Evolutionary conservation across 2,888 invertebrate species (phyloP).

Genomic region (Chironomus riparius): DNA sequence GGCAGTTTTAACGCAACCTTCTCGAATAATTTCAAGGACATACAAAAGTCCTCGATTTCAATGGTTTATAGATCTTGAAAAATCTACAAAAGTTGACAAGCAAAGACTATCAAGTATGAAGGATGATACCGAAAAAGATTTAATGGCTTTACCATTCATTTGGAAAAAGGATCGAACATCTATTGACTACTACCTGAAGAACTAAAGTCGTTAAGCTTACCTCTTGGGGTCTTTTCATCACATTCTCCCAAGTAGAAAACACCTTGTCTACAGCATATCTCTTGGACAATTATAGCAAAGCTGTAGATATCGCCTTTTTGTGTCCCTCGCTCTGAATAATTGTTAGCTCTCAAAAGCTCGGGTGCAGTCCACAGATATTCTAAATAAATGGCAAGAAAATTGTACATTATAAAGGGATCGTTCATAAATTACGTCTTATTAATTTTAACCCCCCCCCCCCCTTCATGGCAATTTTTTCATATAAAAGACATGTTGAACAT

Average conservation of each 20-base stretch:
- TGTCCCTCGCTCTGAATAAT: conserved; percentile 60
- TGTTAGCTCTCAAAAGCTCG: conserved; percentile 65
- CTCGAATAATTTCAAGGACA: neutral
- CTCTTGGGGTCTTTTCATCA: conserved; percentile 57
- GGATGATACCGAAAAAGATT: neutral
- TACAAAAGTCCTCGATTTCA: neutral
- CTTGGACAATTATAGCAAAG: conserved; percentile 88
- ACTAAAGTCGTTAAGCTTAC: conserved; percentile 44
- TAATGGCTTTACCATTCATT: neutral
- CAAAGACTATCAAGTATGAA: neutral
- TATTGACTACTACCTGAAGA: neutral
- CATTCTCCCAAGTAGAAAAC: conserved; percentile 68
- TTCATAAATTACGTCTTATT: too few relatives aligned
- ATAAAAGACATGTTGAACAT: too few relatives aligned
- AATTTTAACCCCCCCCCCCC: too few relatives aligned
- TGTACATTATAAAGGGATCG: too few relatives aligned
- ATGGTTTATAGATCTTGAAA: neutral
- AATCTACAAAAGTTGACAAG: neutral
- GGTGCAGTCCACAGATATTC: conserved; percentile 89
- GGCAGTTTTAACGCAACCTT: neutral
- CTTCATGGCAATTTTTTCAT: too few relatives aligned
- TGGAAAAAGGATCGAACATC: neutral
- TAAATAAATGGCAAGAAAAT: conserved; percentile 38
- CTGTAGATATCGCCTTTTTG: conserved; percentile 94
- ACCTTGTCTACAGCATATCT: conserved; percentile 81